A percentile compares a stretch with the other conserved stretches of the same genome.
These are phyloP conservation scores for Tadarida brasiliensis DNA, from an alignment of 2,797 vertebrate genomes.

Conservation along the genomic window DNA sequence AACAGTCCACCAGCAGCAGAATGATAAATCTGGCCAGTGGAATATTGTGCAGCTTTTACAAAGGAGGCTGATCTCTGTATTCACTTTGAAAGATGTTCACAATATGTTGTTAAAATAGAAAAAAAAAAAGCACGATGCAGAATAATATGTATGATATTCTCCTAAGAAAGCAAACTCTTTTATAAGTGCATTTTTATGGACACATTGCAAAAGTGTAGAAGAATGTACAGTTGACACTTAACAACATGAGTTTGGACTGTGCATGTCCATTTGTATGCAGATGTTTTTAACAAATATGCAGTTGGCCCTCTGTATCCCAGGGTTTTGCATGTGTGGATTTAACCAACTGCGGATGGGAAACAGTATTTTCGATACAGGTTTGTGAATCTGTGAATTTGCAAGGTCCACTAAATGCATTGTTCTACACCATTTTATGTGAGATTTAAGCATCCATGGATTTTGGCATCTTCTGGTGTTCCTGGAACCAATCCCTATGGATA, in stretches of 20 bases:
- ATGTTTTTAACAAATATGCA: not conserved
- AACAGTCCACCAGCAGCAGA: not conserved
- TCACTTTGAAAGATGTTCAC: conserved; percentile 42
- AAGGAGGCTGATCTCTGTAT: conserved; percentile 1
- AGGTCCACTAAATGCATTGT: not conserved
- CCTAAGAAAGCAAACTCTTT: not conserved
- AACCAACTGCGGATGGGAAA: not conserved
- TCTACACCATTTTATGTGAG: not conserved
- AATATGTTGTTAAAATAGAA: conserved; percentile 8
- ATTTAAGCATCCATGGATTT: not conserved
- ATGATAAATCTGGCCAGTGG: not conserved
- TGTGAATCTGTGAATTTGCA: not conserved
- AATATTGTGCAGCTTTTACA: not conserved
- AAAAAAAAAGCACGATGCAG: not conserved
- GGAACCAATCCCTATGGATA: not conserved
- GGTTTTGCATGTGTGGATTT: not conserved
- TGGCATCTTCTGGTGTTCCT: not conserved
- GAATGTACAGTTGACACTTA: not conserved
- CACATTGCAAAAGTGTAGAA: conserved; percentile 20
- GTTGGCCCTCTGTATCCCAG: not conserved
- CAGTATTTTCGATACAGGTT: not conserved
- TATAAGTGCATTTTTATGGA: not conserved
- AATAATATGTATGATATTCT: not conserved
- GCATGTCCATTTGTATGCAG: not conserved
- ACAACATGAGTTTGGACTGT: not conserved